Conservation (phyloP, 2,797 vertebrate species). For the Hippopotamyrus pictus region DNA sequence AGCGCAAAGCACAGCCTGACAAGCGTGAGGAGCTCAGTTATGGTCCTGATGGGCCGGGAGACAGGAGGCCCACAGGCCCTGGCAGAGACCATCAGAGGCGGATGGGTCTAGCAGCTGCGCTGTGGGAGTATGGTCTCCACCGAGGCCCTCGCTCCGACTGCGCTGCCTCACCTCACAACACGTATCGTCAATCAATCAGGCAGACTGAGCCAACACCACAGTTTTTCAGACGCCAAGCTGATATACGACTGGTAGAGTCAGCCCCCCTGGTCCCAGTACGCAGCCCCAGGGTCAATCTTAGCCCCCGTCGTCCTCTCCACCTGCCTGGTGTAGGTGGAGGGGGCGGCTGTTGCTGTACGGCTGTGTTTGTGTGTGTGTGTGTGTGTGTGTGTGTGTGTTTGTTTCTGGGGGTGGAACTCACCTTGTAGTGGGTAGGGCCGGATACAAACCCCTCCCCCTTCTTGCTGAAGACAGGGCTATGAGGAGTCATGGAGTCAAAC, state of each 20-base stretch:
- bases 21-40: not conserved
- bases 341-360: not conserved
- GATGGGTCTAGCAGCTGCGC: not conserved
- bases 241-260: not conserved
- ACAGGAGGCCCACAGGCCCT: not conserved
- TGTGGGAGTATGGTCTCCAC: not conserved
- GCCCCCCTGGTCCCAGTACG: not conserved
- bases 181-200: not conserved
- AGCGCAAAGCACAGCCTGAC: not conserved
- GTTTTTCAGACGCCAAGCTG: not conserved
- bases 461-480: conserved; percentile 37
- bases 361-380: not conserved
- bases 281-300: not conserved
- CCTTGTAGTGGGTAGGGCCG: conserved; percentile 60
- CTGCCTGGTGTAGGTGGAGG: not conserved
- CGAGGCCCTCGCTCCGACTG: no score
- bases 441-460: conserved; percentile 45
- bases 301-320: not conserved
- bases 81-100: not conserved
- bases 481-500: conserved; percentile 58
- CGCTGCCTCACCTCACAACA: not conserved
- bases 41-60: not conserved
- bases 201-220: not conserved
- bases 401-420: conserved; percentile 32
- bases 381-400: not conserved